Conservation (phyloP, 2,888 invertebrate species). For the Andrena praecox region DNA sequence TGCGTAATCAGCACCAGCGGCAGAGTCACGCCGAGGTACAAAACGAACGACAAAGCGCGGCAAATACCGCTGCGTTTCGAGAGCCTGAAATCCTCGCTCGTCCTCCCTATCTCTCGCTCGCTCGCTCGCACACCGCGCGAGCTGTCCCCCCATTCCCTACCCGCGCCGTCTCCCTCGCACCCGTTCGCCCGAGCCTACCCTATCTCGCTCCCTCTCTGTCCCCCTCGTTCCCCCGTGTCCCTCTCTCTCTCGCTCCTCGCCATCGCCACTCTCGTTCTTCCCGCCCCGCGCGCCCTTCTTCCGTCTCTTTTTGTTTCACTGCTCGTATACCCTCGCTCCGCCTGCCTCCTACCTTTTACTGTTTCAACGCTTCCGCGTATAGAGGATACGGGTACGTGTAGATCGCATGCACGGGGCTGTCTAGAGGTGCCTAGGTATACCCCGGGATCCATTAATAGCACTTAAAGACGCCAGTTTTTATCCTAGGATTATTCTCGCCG, state of each 20-base stretch:
- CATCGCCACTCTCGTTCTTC: not conserved
- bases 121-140: not conserved
- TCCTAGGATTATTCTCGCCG: constrained; percentile 63
- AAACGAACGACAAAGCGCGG: constrained; percentile 79
- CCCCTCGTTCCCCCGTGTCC: not conserved
- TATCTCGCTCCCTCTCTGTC: constrained; percentile 23
- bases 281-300: constrained; percentile 7
- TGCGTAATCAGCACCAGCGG: constrained; percentile 82
- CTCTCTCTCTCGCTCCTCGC: not conserved
- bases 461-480: constrained; percentile 58
- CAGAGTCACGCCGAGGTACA: constrained; percentile 77
- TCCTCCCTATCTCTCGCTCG: constrained; percentile 48
- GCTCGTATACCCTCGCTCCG: constrained; percentile 20
- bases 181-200: not conserved
- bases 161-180: not conserved
- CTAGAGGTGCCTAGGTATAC: constrained; percentile 43
- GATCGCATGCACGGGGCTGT: constrained; percentile 39
- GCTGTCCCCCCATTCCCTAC: constrained; percentile 10
- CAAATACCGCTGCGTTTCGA: constrained; percentile 75
- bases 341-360: constrained; percentile 53
- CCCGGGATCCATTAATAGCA: constrained; percentile 61
- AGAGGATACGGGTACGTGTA: constrained; percentile 62
- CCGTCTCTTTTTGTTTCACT: constrained; percentile 22
- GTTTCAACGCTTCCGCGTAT: constrained; percentile 62
- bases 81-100: constrained; percentile 70